Base-by-base conservation (phyloP, 2,888 invertebrate genomes). In the Acanthosoma haemorrhoidale region DNA sequence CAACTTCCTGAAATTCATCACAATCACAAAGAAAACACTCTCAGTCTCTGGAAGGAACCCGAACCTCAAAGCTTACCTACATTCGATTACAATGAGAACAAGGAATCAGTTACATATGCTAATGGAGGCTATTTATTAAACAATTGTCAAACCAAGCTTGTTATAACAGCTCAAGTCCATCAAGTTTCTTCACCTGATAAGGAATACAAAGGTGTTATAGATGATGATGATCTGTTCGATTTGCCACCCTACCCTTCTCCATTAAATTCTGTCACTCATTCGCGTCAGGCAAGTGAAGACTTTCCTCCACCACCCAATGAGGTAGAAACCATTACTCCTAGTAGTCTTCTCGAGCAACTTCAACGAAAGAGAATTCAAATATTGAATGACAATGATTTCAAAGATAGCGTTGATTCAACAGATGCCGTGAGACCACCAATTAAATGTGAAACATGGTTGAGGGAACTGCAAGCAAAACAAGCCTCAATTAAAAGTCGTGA, bases 261-360 rank as follows among this genome's bases (percentile, higher is more conserved):
- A 1, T 84, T 88, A 75, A 86, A 86, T 75, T 91, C 91, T 0
- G 88, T 86, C 0, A 85, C 88, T 68, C 93, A 93, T 79, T 93
- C 92, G 2, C 83, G 93, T 60, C 93, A 93, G 79, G 87, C 91
- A 0, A 93, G 92, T 79, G 92, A 92, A 80, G 93, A 94, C 76
- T 93, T 94, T 76, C 93, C 93, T 60, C 92, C 92, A 4, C 92
- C 92, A n/a, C 77, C 79, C 3, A 70, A 71, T n/a, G 73, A 73
- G 38, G n/a, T 70, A 11, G 66, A 71, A n/a, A 31, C 64, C 15
- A n/a, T 71, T 16, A 64, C 71, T 11, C 57, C 74, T n/a, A 71
- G 75, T 0, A 84, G 84, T 58, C 81, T 88, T 68, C 77, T 88
- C 71, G 83, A 86, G 0, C 87, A 87, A 77, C 79, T 88, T 38